phyloP scores from a whole-genome alignment of 2,888 invertebrate genomes.

The Cryptus viduatorius region DNA sequence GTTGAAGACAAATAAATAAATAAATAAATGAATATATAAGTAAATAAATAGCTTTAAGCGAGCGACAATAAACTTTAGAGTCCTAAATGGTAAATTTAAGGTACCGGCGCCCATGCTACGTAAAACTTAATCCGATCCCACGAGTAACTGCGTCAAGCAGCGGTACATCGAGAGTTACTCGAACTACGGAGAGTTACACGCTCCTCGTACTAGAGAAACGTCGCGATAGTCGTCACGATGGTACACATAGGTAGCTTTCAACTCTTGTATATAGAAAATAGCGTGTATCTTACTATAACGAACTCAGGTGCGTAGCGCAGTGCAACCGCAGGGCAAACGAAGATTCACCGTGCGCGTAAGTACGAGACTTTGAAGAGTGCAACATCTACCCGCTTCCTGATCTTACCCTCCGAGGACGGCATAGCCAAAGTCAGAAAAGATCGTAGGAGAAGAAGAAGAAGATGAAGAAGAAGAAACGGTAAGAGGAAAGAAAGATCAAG shows the following conservation, averaged over 20 bases:
- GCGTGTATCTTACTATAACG: conserved; percentile 33
- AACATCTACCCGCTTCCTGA: conserved; percentile 40
- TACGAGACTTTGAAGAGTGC: conserved; percentile 26
- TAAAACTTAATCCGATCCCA: conserved; percentile 1
- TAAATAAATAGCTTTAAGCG: too few relatives aligned
- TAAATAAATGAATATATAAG: not conserved
- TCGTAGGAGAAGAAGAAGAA: conserved; percentile 12
- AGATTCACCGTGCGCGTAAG: conserved; percentile 33
- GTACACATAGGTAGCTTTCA: conserved; percentile 37
- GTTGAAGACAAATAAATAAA: not conserved
- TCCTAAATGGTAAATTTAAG: not conserved
- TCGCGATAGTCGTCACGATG: conserved; percentile 31
- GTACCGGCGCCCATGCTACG: conserved; percentile 1
- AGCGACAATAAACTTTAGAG: too few relatives aligned
- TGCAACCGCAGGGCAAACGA: conserved; percentile 17
- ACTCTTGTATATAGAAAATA: not conserved
- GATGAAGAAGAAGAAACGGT: not conserved
- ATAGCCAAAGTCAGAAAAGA: conserved; percentile 31
- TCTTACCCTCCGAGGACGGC: conserved; percentile 42
- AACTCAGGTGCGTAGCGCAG: conserved; percentile 13
- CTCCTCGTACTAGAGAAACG: not conserved
- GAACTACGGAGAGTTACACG: conserved; percentile 4
- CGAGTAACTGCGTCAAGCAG: conserved; percentile 9
- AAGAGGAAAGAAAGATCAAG: conserved; percentile 40
- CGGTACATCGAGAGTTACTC: conserved; percentile 13